A percentile compares a stretch with the other conserved stretches of the same genome.
phyloP scores from a whole-genome alignment of 2,888 invertebrate species.

The Phengaris alcon region DNA sequence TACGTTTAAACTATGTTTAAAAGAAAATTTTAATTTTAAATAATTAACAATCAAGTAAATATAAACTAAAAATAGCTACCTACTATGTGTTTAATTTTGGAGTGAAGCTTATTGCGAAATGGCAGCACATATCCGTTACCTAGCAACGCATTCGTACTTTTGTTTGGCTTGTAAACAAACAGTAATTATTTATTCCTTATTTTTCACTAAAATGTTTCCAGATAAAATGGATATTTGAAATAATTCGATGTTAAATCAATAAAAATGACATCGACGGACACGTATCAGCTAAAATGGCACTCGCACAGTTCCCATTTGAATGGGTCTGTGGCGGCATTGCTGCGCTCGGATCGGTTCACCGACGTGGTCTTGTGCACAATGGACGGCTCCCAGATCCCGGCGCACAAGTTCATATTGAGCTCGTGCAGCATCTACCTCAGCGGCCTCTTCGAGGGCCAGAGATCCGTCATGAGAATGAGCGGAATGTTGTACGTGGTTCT shows the following conservation, averaged over 20 bases:
- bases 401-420: slow-evolving; percentile 90
- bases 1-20: too few species aligned
- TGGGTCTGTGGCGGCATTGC: slow-evolving; percentile 87
- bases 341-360: slow-evolving; percentile 88
- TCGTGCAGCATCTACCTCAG: slow-evolving; percentile 84
- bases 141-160: neutral
- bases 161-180: slow-evolving; percentile 14
- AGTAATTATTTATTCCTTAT: neutral
- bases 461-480: slow-evolving; percentile 67
- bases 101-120: neutral
- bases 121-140: neutral
- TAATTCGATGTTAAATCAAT: slow-evolving; percentile 37
- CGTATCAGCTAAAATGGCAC: slow-evolving; percentile 94
- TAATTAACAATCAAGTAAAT: neutral
- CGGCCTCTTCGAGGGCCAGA: slow-evolving; percentile 70
- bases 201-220: slow-evolving; percentile 9
- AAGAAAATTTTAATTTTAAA: neutral
- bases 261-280: slow-evolving; percentile 82
- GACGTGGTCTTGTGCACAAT: slow-evolving; percentile 89
- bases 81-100: too few species aligned
- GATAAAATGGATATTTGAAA: slow-evolving; percentile 23
- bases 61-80: neutral
- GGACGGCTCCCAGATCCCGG: slow-evolving; percentile 89
- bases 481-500: slow-evolving; percentile 84
- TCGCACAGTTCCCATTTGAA: slow-evolving; percentile 90